These are phyloP conservation scores for Rhyacichthys aspro DNA, from an alignment of 2,797 vertebrate genomes.

Conservation along the genomic window DNA sequence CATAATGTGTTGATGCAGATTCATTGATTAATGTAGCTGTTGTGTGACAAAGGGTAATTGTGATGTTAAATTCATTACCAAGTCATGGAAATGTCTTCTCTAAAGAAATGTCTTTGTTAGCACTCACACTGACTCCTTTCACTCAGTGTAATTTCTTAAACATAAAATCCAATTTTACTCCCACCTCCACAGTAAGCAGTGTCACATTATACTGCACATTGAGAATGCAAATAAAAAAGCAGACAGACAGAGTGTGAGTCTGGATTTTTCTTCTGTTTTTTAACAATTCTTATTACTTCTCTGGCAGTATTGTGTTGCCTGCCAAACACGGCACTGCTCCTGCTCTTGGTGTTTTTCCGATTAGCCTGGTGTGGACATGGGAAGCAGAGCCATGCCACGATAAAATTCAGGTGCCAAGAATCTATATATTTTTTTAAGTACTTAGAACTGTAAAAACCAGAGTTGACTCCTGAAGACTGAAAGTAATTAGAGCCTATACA, in stretches of 20 bases:
- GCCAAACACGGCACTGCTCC: conserved; percentile 65
- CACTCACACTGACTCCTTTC: conserved; percentile 28
- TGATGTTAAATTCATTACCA: not conserved
- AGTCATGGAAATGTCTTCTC: not conserved
- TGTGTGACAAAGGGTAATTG: not conserved
- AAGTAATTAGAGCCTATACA: conserved; percentile 69
- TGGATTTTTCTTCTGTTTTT: conserved; percentile 44
- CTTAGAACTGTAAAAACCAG: conserved; percentile 78
- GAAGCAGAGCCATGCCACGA: conserved; percentile 57
- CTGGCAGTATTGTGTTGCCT: conserved; percentile 49
- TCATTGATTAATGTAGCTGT: no score
- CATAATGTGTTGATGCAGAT: not conserved
- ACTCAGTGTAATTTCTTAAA: conserved; percentile 42
- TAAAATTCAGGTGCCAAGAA: conserved; percentile 73
- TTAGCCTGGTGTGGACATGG: conserved; percentile 66
- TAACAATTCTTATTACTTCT: conserved; percentile 55
- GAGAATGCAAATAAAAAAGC: conserved; percentile 66
- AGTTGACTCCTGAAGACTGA: conserved; percentile 67
- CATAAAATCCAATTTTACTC: conserved; percentile 45
- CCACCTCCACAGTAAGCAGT: conserved; percentile 34
- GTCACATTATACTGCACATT: conserved; percentile 55
- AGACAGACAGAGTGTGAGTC: conserved; percentile 62
- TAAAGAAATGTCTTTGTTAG: not conserved
- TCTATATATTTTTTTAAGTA: conserved; percentile 75
- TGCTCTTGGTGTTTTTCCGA: conserved; percentile 69